Percentiles rank a stretch among this genome's conserved stretches.
Evolutionary conservation across 1,140 invertebrate genomes (phyloP).

Genomic region (Pygmarrhopalites habei): DNA sequence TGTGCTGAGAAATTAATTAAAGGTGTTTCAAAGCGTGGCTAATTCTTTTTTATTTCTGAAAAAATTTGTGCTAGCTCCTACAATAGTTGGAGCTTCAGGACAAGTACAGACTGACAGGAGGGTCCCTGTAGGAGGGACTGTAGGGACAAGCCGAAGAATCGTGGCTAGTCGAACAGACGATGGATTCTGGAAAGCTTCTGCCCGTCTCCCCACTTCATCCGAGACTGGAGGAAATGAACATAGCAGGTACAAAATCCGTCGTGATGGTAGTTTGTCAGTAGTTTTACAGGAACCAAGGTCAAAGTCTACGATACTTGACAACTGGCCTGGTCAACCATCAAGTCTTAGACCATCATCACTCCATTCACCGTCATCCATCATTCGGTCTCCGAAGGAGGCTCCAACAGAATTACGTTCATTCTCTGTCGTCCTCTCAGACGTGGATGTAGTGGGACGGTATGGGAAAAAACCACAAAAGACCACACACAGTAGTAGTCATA

Average conservation of each 20-base stretch:
- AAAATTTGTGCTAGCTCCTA: too few species aligned
- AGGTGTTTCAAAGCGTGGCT: too few species aligned
- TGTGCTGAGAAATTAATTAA: too few species aligned
- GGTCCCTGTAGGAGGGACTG: too few species aligned
- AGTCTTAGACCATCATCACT: too few species aligned
- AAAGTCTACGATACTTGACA: neutral
- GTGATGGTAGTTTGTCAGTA: constrained; percentile 38
- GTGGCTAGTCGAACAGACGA: constrained; percentile 19
- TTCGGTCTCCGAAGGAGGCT: neutral
- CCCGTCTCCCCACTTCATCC: constrained; percentile 30
- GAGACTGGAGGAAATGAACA: constrained; percentile 36
- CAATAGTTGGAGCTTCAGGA: too few species aligned
- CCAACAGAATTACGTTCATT: constrained; percentile 35
- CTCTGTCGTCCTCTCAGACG: constrained; percentile 38
- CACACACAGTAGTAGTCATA: too few species aligned
- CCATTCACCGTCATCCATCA: neutral
- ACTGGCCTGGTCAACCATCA: neutral
- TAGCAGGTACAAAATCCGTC: constrained; percentile 39
- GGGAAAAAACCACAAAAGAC: neutral
- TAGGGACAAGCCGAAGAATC: neutral
- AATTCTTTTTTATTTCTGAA: too few species aligned
- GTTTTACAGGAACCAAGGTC: constrained; percentile 20
- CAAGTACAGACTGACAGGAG: too few species aligned
- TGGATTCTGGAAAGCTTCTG: constrained; percentile 31
- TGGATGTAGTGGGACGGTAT: constrained; percentile 37